phyloP scores from a whole-genome alignment of 2,113 vertebrate species.

The Silurus glanis region DNA sequence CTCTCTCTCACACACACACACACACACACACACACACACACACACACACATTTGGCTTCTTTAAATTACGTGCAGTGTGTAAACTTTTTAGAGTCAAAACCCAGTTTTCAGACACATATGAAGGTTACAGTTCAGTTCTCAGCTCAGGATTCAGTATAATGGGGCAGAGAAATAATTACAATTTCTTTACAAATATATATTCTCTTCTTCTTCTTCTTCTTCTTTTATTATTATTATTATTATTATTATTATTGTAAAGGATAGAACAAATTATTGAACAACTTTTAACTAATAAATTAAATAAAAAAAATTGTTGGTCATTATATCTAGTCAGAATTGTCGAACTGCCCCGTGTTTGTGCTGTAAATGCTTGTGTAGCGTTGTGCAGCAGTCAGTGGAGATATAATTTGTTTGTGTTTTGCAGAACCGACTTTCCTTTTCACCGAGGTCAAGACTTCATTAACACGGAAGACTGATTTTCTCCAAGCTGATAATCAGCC shows the following conservation, averaged over 20 bases:
- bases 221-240: too few species aligned
- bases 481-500: conserved; percentile 14
- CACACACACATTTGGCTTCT: not conserved
- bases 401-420: conserved; percentile 13
- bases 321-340: not conserved
- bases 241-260: too few species aligned
- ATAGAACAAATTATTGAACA: too few species aligned
- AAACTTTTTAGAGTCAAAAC: not conserved
- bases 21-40: not conserved
- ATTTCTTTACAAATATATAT: too few species aligned
- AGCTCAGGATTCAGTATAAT: too few species aligned
- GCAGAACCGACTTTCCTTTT: not conserved
- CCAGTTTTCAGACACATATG: not conserved
- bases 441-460: conserved; percentile 8
- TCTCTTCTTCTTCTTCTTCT: too few species aligned
- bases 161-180: too few species aligned
- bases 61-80: not conserved
- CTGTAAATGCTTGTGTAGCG: not conserved
- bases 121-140: not conserved
- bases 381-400: not conserved
- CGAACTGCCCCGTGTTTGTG: not conserved
- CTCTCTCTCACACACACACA: not conserved
- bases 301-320: too few species aligned
- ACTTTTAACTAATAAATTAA: too few species aligned
- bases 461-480: conserved; percentile 19